Percentiles rank a stretch among this genome's conserved stretches.
Evolutionary conservation across 2,888 invertebrate genomes (phyloP).

Genomic region (Gandaritis pyraliata): DNA sequence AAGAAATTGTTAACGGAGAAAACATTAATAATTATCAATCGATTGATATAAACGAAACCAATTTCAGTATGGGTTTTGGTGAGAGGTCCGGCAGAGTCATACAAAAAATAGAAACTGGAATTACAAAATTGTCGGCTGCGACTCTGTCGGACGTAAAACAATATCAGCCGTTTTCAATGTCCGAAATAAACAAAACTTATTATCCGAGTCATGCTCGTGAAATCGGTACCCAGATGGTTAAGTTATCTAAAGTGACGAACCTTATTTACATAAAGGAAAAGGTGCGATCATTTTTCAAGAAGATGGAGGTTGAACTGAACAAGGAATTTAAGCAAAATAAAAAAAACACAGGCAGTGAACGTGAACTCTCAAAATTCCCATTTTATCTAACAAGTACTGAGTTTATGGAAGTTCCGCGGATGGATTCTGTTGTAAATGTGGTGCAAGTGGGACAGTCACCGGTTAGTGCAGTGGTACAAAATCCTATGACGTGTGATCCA

Average conservation of each 20-base stretch:
- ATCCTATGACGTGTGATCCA: slow-evolving; percentile 76
- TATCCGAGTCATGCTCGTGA: slow-evolving; percentile 21
- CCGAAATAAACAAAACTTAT: slow-evolving; percentile 53
- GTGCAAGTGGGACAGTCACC: slow-evolving; percentile 84
- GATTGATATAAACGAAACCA: slow-evolving; percentile 61
- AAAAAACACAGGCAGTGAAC: slow-evolving; percentile 43
- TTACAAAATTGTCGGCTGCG: slow-evolving; percentile 81
- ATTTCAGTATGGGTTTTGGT: slow-evolving; percentile 84
- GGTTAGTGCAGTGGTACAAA: slow-evolving; percentile 76
- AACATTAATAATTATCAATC: slow-evolving; percentile 49
- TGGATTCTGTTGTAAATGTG: slow-evolving; percentile 79
- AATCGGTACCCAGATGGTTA: slow-evolving; percentile 48
- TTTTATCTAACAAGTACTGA: slow-evolving; percentile 67
- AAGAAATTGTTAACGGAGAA: slow-evolving; percentile 63
- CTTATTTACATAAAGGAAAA: slow-evolving; percentile 65
- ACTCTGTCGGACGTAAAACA: slow-evolving; percentile 85
- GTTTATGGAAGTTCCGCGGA: slow-evolving; percentile 82
- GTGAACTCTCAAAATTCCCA: slow-evolving; percentile 40
- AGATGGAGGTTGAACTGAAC: slow-evolving; percentile 59
- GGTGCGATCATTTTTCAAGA: slow-evolving; percentile 68
- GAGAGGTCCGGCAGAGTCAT: slow-evolving; percentile 84
- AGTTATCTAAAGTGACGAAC: slow-evolving; percentile 52
- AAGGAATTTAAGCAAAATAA: slow-evolving; percentile 49
- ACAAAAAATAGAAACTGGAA: slow-evolving; percentile 73
- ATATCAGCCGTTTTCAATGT: slow-evolving; percentile 78